Conservation (phyloP, 1,140 invertebrate species). For the Cotesia vestalis region DNA sequence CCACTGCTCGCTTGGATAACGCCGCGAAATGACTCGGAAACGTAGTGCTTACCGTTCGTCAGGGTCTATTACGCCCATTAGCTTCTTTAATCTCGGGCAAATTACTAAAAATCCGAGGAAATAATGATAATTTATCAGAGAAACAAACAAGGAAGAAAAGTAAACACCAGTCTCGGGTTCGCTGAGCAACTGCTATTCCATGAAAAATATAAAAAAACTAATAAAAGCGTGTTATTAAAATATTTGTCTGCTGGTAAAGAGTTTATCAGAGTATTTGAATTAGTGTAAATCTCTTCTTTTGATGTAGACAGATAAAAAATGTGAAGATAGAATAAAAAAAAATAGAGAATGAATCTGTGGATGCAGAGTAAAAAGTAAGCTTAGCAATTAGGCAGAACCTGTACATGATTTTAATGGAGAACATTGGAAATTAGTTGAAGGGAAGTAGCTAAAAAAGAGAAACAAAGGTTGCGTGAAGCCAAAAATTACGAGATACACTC, state of each 20-base stretch:
- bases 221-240: too few species aligned
- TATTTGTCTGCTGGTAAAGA: too few species aligned
- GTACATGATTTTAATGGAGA: slow-evolving; percentile 9
- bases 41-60: slow-evolving; percentile 41
- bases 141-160: too few species aligned
- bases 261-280: neutral
- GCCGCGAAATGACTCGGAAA: slow-evolving; percentile 49
- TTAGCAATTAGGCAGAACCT: slow-evolving; percentile 19
- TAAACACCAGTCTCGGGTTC: too few species aligned
- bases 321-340: neutral
- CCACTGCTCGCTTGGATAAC: slow-evolving; percentile 37
- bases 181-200: too few species aligned
- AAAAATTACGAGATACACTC: neutral
- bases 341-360: slow-evolving; percentile 11
- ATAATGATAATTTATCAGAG: neutral
- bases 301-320: neutral
- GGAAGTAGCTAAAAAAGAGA: neutral
- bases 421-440: slow-evolving; percentile 27
- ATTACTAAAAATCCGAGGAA: neutral
- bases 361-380: slow-evolving; percentile 8
- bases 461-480: neutral
- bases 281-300: neutral
- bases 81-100: slow-evolving; percentile 29
- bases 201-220: too few species aligned
- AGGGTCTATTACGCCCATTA: slow-evolving; percentile 40